These are phyloP conservation scores for Laodelphax striatellus DNA, from an alignment of 1,140 invertebrate species.

Conservation along the genomic window DNA sequence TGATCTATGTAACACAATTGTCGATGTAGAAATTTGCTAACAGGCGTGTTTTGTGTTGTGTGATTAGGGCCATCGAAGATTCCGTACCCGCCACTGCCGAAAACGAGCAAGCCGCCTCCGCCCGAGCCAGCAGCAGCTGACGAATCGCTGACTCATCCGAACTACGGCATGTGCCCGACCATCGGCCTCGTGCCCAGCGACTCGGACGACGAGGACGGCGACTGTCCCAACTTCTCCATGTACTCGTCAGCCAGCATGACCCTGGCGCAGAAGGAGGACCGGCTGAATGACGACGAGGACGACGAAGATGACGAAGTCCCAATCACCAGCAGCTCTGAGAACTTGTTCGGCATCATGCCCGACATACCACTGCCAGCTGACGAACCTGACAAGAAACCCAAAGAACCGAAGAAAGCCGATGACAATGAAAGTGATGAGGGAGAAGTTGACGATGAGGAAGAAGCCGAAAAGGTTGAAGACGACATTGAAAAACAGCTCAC, in stretches of 20 bases:
- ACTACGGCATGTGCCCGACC: not conserved
- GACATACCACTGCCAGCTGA: slow-evolving; percentile 10
- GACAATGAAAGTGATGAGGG: slow-evolving; percentile 19
- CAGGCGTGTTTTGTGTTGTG: no score
- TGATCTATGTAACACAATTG: no score
- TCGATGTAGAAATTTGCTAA: no score
- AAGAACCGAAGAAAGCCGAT: slow-evolving; percentile 22
- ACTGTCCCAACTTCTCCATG: slow-evolving; percentile 69
- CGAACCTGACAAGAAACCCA: slow-evolving; percentile 4
- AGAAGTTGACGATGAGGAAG: slow-evolving; percentile 14
- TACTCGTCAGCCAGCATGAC: slow-evolving; percentile 68
- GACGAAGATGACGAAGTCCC: slow-evolving; percentile 7
- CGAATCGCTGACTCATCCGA: not conserved
- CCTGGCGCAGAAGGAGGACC: slow-evolving; percentile 16
- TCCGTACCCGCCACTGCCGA: no score
- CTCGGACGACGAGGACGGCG: slow-evolving; percentile 34
- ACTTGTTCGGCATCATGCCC: not conserved
- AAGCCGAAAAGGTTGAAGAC: slow-evolving; percentile 27
- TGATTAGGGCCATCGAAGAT: no score
- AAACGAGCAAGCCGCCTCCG: no score
- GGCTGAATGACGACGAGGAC: slow-evolving; percentile 17
- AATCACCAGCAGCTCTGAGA: slow-evolving; percentile 2
- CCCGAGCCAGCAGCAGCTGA: no score
- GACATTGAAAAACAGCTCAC: slow-evolving; percentile 27
- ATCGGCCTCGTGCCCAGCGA: slow-evolving; percentile 22